phyloP scores from a whole-genome alignment of 2,113 vertebrate genomes.

The Scomber scombrus region DNA sequence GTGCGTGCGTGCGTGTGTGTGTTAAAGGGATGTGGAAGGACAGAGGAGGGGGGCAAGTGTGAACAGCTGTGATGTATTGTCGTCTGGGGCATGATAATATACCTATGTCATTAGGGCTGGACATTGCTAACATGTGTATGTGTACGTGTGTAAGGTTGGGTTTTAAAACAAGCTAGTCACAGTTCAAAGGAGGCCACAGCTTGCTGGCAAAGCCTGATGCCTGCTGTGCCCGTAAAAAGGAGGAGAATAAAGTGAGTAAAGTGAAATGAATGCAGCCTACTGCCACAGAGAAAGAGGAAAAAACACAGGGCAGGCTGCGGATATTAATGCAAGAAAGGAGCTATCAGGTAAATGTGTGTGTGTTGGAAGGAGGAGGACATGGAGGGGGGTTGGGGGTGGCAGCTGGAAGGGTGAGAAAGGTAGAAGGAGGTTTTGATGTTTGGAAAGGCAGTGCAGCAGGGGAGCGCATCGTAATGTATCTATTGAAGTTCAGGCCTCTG shows the following conservation, averaged over 20 bases:
- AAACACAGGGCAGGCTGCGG: constrained; percentile 41
- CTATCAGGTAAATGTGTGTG: constrained; percentile 50
- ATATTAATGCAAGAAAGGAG: constrained; percentile 60
- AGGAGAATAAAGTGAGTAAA: constrained; percentile 57
- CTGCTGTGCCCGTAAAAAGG: constrained; percentile 75
- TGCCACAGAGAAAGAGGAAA: constrained; percentile 25
- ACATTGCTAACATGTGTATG: constrained; percentile 69
- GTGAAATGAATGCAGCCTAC: constrained; percentile 59
- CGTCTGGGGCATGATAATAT: constrained; percentile 73
- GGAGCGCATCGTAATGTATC: constrained; percentile 78
- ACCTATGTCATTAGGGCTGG: constrained; percentile 71
- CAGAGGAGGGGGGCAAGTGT: constrained; percentile 62
- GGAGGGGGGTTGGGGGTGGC: constrained; percentile 48
- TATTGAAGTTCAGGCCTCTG: constrained; percentile 79
- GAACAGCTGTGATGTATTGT: constrained; percentile 82
- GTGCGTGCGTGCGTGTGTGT: constrained; percentile 21
- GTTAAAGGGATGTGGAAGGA: constrained; percentile 52
- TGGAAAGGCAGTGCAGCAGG: constrained; percentile 64
- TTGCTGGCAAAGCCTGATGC: constrained; percentile 59
- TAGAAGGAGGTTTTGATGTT: constrained; percentile 76
- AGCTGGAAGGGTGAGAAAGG: constrained; percentile 77
- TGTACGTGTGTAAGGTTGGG: constrained; percentile 32
- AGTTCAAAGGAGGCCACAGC: constrained; percentile 75
- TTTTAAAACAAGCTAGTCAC: constrained; percentile 60
- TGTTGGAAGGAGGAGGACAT: background rate